These are phyloP conservation scores for Sebastes diaconus DNA, from an alignment of 2,797 vertebrate genomes.

Conservation along the genomic window DNA sequence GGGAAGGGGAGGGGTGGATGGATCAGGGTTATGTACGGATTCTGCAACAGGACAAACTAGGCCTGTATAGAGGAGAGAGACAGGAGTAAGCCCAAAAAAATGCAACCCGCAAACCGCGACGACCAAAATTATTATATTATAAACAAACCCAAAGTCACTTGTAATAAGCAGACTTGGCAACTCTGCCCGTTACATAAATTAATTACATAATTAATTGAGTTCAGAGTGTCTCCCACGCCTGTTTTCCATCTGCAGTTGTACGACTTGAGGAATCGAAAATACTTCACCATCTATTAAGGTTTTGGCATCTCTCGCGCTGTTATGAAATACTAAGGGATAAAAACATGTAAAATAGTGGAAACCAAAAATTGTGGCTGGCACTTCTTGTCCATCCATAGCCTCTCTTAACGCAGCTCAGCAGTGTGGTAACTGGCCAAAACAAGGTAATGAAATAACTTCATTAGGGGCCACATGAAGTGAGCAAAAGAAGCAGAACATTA, in stretches of 20 bases:
- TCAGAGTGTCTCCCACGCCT: neutral
- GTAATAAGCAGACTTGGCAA: no score
- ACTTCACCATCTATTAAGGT: neutral
- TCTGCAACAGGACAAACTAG: no score
- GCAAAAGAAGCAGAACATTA: constrained; percentile 47
- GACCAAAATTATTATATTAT: no score
- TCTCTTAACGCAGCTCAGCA: constrained; percentile 4
- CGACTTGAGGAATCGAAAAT: constrained; percentile 6
- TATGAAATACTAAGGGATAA: constrained; percentile 26
- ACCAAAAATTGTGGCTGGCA: constrained; percentile 25
- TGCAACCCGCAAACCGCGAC: no score
- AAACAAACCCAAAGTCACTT: no score
- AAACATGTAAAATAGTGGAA: constrained; percentile 18
- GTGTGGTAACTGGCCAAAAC: constrained; percentile 13
- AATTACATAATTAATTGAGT: neutral
- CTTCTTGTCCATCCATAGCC: neutral
- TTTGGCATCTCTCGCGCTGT: constrained; percentile 7
- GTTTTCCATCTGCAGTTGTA: constrained; percentile 3
- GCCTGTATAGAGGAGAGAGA: no score
- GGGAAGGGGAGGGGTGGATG: no score
- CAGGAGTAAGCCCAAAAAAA: no score
- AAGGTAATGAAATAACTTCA: constrained; percentile 60
- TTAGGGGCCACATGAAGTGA: constrained; percentile 55
- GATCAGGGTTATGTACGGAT: no score
- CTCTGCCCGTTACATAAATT: neutral